Base-by-base conservation (phyloP, 1,140 invertebrate genomes). In the Parapsyche elsis region DNA sequence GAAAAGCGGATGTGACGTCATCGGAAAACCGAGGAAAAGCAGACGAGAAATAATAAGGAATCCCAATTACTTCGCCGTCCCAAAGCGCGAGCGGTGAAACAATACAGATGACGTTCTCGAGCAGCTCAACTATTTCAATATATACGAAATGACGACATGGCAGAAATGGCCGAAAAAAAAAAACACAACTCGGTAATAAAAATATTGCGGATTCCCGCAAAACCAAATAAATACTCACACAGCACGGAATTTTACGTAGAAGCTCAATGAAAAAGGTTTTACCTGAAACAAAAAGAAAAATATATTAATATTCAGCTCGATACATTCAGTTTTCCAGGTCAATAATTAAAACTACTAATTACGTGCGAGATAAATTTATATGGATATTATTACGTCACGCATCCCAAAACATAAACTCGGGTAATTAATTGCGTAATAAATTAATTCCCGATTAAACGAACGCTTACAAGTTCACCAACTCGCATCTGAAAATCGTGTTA, bases 41-140 rank as follows among this genome's bases (percentile, higher is more conserved):
- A 21, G 38, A 71, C 1, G 24, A 19, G 30, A 24, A 64, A 77
- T 77, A 77, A 77, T 59, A 59, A 77, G 57, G 75, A 77, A 77
- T 77, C 75, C 75, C 75, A 77, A 77, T 77, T 77, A 77, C 75
- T 45, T 10, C 16, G 38, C 59, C 24, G 75, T 30, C 74, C 24
- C 71, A 9, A 24, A 76, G n/a, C n/a, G n/a, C n/a, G n/a, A n/a
- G 21, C 67, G 14, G 14, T 23, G 30, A 45, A 44, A 77, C 74
- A 61, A 38, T 59, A 64, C 24, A 59, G 59, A 61, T 44, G 59
- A 30, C 59, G 75, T 30, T 46, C 16, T 23, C 45, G 44, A 5
- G 7, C 2, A 14, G 71, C 71, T 53, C 16, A 75, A 75, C 71
- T 49, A 75, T 75, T 75, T 57, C 23, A 75, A 75, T 57, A 75